A percentile compares a stretch with the other conserved stretches of the same genome.
Conservation (phyloP, 2,113 vertebrate genomes). For the Pollimyrus isidori region DNA sequence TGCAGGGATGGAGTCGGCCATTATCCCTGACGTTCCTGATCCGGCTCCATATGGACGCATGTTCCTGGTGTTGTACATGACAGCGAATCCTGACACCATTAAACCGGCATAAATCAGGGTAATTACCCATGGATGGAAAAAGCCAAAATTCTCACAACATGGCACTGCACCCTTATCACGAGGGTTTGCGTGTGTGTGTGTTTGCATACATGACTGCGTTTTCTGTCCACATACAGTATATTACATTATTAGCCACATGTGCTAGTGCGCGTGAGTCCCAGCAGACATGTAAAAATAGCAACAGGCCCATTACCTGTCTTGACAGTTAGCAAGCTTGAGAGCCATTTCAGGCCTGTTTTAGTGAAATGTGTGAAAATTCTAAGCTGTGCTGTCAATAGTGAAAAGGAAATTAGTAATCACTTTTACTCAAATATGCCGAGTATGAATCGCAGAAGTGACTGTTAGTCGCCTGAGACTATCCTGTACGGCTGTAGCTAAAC, state of each 20-base stretch:
- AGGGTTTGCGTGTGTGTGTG: not conserved
- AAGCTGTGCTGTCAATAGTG: not conserved
- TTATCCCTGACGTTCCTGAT: not conserved
- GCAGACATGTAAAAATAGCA: not conserved
- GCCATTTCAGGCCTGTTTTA: not conserved
- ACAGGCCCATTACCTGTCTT: not conserved
- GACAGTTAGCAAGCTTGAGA: not conserved
- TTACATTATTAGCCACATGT: not conserved
- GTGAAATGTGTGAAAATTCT: not conserved
- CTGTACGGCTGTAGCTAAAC: not conserved
- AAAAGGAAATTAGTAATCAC: not conserved
- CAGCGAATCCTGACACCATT: not conserved
- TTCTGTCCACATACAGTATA: not conserved
- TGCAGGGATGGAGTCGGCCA: not conserved
- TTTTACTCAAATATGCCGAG: not conserved
- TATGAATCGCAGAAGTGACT: not conserved
- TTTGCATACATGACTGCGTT: not conserved
- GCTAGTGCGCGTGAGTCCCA: not conserved
- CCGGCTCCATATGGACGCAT: not conserved
- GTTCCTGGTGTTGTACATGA: not conserved
- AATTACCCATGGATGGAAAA: not conserved
- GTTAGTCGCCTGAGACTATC: not conserved
- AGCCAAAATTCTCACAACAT: not conserved
- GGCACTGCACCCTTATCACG: not conserved
- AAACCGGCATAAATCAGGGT: not conserved